Conservation (phyloP, 2,113 vertebrate species). For the Vulpes lagopus region DNA sequence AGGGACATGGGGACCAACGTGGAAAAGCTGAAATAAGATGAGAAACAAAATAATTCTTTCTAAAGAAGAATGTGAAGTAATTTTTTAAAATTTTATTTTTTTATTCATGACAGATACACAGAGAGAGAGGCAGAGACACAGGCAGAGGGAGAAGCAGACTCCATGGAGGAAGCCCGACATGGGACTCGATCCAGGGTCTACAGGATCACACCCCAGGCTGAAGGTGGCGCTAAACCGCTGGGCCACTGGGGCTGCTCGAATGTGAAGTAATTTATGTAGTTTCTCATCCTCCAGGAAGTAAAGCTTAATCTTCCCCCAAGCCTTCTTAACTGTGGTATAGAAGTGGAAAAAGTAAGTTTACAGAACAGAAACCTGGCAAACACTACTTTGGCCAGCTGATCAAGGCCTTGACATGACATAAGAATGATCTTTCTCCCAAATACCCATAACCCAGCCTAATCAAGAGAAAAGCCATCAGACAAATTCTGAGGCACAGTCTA, state of each 20-base stretch:
- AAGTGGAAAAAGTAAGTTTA: neutral
- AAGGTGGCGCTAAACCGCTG: too few species aligned
- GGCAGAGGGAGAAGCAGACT: too few species aligned
- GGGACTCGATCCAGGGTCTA: too few species aligned
- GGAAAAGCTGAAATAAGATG: neutral
- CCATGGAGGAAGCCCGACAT: too few species aligned
- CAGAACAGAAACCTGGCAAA: neutral
- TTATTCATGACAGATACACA: too few species aligned
- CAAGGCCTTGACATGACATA: neutral
- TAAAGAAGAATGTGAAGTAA: constrained; percentile 8
- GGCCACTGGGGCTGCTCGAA: neutral
- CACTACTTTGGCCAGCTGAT: neutral
- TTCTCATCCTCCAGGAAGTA: neutral
- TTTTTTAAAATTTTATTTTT: neutral
- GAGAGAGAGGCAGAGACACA: too few species aligned
- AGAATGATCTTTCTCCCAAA: neutral
- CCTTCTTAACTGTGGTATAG: neutral
- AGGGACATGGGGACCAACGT: neutral
- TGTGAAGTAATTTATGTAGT: neutral
- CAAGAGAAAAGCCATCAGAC: neutral
- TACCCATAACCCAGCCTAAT: neutral
- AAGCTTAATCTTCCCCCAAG: neutral
- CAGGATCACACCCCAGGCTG: too few species aligned
- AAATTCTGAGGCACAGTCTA: neutral
- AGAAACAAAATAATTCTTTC: neutral